These are phyloP conservation scores for Hapalemur alaotrensis DNA, from an alignment of 2,797 vertebrate species.

Conservation along the genomic window DNA sequence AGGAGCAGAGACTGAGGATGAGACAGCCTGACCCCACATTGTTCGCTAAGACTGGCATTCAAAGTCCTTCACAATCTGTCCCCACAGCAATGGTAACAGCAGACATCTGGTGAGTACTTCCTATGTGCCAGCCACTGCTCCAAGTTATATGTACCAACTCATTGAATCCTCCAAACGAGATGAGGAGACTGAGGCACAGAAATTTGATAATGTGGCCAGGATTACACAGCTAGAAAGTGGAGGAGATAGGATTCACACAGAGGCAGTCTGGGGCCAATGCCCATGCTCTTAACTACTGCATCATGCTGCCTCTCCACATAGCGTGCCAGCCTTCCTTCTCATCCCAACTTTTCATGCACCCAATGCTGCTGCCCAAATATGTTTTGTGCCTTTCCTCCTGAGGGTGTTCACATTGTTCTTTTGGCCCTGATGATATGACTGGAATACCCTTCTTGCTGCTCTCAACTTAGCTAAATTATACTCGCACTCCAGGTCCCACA, in stretches of 20 bases:
- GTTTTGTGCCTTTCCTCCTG: slow-evolving; percentile 3
- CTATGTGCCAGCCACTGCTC: not conserved
- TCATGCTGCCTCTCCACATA: not conserved
- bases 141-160: not conserved
- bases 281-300: not conserved
- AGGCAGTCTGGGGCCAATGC: not conserved
- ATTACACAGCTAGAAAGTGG: not conserved
- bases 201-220: not conserved
- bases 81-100: not conserved
- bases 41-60: not conserved
- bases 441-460: not conserved
- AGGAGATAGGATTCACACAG: not conserved
- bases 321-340: not conserved
- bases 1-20: not conserved
- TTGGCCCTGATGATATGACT: not conserved
- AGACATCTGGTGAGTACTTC: not conserved
- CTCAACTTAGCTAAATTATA: not conserved
- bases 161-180: not conserved
- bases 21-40: not conserved
- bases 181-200: not conserved
- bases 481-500: not conserved
- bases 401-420: not conserved
- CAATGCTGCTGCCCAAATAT: not conserved
- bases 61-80: not conserved
- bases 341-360: not conserved